Evolutionary conservation across 2,113 vertebrate genomes (phyloP), one percentile per base, ranked within the genome.

Genomic region (Sitta europaea): DNA sequence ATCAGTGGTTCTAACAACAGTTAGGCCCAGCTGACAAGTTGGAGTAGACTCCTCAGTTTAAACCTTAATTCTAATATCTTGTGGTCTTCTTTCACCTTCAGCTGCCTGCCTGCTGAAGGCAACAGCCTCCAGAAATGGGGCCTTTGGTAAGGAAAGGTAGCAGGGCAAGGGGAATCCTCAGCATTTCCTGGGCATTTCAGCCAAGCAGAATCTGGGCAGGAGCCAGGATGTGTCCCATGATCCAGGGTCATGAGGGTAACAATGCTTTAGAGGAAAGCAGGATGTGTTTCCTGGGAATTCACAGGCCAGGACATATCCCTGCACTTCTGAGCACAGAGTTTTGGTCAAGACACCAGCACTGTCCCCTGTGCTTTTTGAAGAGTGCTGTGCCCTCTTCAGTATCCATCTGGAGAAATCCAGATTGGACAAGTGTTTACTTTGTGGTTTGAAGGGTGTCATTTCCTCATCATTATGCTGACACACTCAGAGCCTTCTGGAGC

Each of bases 351-450:
- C 80, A 94, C 63, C 77, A 86, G 65, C 3, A 2, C 65, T 94
- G 86, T 87, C 92, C 74, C 84, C 24, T 57, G 23, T 38, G 74
- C 79, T 93, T 72, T 94, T 68, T 95, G 90, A 94, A 96, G 88
- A 93, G 82, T 85, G 43, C 84, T 15, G 1, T 89, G 92, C 7
- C 19, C 93, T 93, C 88, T 94, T 85, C 66, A 77, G 73, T 74
- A 72, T 96, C 92, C 91, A 92, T 59, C 90, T 95, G 89, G 85
- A 90, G 78, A 83, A 92, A 73, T 50, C 51, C 90, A 96, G 82
- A 92, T n/a, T 33, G 42, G 84, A 28, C 9, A 23, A 87, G 35
- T 28, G 38, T 82, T 84, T 57, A 47, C 59, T 77, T 90, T 88
- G 66, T 82, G 65, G 14, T 88, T 50, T 91, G 65, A 61, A 65